phyloP scores from a whole-genome alignment of 2,888 invertebrate genomes.

The Alsophila aescularia region DNA sequence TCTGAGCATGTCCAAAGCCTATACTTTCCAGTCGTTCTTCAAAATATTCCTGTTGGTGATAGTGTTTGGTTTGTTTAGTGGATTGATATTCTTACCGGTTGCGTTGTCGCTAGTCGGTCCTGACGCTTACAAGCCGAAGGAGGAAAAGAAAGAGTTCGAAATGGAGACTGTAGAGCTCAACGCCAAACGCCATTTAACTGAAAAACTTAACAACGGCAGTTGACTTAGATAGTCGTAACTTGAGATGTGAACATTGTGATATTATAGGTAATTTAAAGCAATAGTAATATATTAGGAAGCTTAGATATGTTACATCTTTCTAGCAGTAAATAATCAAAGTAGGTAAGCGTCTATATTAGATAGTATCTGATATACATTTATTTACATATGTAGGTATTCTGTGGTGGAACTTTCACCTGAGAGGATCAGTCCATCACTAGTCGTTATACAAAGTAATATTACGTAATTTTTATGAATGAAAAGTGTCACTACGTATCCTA shows the following conservation, averaged over 20 bases:
- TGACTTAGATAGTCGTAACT: slow-evolving; percentile 14
- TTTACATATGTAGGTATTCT: too few species aligned
- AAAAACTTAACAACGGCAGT: slow-evolving; percentile 38
- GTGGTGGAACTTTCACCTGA: too few species aligned
- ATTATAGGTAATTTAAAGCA: slow-evolving; percentile 23
- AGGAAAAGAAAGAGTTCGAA: slow-evolving; percentile 45
- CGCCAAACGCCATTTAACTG: slow-evolving; percentile 50
- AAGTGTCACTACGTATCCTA: too few species aligned
- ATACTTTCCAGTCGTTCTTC: slow-evolving; percentile 90
- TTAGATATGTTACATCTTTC: too few species aligned
- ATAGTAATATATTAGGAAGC: background rate
- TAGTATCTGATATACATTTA: too few species aligned
- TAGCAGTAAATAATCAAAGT: too few species aligned
- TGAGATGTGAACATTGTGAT: slow-evolving; percentile 24
- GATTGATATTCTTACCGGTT: slow-evolving; percentile 90
- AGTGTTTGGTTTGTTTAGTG: slow-evolving; percentile 91
- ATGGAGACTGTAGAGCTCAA: slow-evolving; percentile 68
- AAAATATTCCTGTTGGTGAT: slow-evolving; percentile 91
- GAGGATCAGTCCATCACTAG: too few species aligned
- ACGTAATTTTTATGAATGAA: too few species aligned
- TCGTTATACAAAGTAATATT: too few species aligned
- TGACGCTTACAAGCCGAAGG: slow-evolving; percentile 65
- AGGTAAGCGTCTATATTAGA: too few species aligned
- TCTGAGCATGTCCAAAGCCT: slow-evolving; percentile 88
- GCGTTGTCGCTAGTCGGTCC: slow-evolving; percentile 90